These are phyloP conservation scores for Mermis nigrescens DNA, from an alignment of 2,888 invertebrate species.

Conservation along the genomic window DNA sequence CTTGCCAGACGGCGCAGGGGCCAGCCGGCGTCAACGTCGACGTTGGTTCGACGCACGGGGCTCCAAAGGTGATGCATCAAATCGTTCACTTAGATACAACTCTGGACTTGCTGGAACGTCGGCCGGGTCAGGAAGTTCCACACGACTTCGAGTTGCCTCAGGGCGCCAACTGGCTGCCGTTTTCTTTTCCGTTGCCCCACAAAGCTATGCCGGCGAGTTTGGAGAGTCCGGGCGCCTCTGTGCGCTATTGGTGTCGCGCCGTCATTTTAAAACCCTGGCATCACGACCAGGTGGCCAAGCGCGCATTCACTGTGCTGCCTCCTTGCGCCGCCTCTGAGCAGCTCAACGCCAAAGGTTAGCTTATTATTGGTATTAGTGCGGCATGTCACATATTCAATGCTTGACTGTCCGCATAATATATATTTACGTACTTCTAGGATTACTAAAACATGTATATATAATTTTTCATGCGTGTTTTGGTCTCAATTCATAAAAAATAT, in stretches of 20 bases:
- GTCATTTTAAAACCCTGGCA: slow-evolving; percentile 14
- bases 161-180: neutral
- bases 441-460: too few species aligned
- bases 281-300: neutral
- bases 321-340: neutral
- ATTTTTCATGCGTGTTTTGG: too few species aligned
- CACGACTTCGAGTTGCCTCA: neutral
- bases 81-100: slow-evolving; percentile 27
- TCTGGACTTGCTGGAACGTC: slow-evolving; percentile 27
- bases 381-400: too few species aligned
- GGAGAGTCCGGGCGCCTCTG: slow-evolving; percentile 22
- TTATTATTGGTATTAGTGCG: too few species aligned
- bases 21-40: too few species aligned
- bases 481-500: too few species aligned
- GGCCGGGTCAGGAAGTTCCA: slow-evolving; percentile 23
- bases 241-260: slow-evolving; percentile 27
- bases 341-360: too few species aligned
- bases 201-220: neutral
- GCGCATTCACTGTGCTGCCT: neutral
- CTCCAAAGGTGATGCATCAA: too few species aligned
- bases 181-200: neutral
- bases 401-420: too few species aligned
- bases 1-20: too few species aligned
- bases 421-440: too few species aligned
- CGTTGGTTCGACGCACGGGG: too few species aligned